Evolutionary conservation across 2,797 vertebrate genomes (phyloP).

Genomic region (Neopelma chrysocephalum): DNA sequence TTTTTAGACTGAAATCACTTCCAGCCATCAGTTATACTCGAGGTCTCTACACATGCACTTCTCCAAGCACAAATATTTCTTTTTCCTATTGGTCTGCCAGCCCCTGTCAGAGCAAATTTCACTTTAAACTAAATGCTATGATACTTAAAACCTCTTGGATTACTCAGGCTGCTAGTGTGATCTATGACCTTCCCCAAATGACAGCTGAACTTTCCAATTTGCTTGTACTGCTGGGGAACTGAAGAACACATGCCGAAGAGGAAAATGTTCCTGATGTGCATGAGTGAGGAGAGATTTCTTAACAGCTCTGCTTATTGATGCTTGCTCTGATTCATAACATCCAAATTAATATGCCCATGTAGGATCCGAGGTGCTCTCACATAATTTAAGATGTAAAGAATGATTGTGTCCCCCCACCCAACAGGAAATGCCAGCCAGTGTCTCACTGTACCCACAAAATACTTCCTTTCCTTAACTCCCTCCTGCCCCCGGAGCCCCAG

Average conservation of each 20-base stretch:
- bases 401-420: no score
- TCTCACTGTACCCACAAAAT: background rate
- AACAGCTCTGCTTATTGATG: slow-evolving; percentile 35
- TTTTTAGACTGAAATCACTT: slow-evolving; percentile 95
- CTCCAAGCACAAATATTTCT: slow-evolving; percentile 85
- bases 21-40: slow-evolving; percentile 88
- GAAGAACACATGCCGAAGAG: slow-evolving; percentile 69
- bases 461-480: background rate
- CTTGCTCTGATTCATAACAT: background rate
- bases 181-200: slow-evolving; percentile 80
- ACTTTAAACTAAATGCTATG: slow-evolving; percentile 80
- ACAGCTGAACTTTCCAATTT: slow-evolving; percentile 80
- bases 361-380: background rate
- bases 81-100: slow-evolving; percentile 89
- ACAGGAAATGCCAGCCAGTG: background rate
- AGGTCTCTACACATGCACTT: slow-evolving; percentile 79
- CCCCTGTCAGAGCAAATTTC: slow-evolving; percentile 88
- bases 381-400: background rate
- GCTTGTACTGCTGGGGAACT: slow-evolving; percentile 69
- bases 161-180: slow-evolving; percentile 77
- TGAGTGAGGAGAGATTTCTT: slow-evolving; percentile 64
- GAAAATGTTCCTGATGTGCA: slow-evolving; percentile 72
- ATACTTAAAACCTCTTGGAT: slow-evolving; percentile 82
- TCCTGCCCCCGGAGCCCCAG: background rate
- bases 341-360: background rate